Conservation (phyloP, 2,888 invertebrate species). For the Pterostichus madidus region DNA sequence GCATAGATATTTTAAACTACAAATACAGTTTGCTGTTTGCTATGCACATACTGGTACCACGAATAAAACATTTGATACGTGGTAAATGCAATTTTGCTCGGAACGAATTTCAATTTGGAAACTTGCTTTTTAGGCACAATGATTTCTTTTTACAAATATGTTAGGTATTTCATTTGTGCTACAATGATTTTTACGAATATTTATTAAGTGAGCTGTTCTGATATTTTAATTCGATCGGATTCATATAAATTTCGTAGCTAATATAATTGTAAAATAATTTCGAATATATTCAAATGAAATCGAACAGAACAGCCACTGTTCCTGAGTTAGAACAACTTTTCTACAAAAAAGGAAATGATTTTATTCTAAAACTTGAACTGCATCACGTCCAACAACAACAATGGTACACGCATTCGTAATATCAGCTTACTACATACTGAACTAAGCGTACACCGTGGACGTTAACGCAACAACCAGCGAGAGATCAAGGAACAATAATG, state of each 20-base stretch:
- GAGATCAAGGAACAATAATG: conserved; percentile 66
- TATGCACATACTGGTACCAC: conserved; percentile 62
- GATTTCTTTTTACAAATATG: conserved; percentile 61
- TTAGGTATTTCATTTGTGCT: conserved; percentile 63
- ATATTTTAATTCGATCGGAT: conserved; percentile 37
- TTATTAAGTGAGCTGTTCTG: conserved; percentile 57
- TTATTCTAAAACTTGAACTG: conserved; percentile 48
- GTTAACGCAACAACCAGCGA: conserved; percentile 56
- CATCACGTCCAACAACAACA: conserved; percentile 54
- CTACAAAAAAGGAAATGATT: conserved; percentile 56
- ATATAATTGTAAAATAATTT: conserved; percentile 10
- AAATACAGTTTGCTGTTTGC: conserved; percentile 60
- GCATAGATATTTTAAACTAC: conserved; percentile 63
- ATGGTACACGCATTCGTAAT: conserved; percentile 49
- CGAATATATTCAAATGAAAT: conserved; percentile 43
- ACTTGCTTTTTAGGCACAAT: conserved; percentile 66
- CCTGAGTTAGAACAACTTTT: conserved; percentile 66
- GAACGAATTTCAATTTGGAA: conserved; percentile 59
- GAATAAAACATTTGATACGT: conserved; percentile 53
- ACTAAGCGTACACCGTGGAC: conserved; percentile 57
- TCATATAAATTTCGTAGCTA: conserved; percentile 26
- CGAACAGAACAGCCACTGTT: conserved; percentile 58
- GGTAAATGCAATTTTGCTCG: conserved; percentile 62
- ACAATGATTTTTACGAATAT: conserved; percentile 59
- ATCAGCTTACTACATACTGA: conserved; percentile 55